Conservation (phyloP, 2,113 vertebrate species). For the Sinocyclocheilus maitianheensis region DNA sequence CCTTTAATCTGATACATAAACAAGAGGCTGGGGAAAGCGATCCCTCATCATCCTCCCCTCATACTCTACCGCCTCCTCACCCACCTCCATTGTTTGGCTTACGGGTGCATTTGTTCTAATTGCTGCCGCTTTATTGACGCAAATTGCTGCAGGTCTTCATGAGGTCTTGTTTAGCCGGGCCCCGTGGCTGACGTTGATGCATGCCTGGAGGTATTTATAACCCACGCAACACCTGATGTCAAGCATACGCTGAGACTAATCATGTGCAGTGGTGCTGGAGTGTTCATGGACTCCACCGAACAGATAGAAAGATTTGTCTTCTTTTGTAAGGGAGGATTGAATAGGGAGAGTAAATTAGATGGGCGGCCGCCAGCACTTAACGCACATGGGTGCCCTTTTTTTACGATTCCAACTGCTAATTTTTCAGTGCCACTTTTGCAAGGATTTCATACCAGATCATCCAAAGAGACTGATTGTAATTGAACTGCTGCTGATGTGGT, state of each 20-base stretch:
- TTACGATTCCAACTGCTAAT: not conserved
- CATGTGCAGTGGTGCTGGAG: constrained; percentile 52
- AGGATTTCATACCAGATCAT: constrained; percentile 29
- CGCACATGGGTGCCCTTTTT: constrained; percentile 4
- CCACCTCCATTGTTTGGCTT: not conserved
- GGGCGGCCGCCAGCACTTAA: not conserved
- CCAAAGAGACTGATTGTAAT: constrained; percentile 55
- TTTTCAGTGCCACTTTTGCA: not conserved
- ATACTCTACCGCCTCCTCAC: not conserved
- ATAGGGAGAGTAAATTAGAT: constrained; percentile 24
- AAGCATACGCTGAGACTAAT: constrained; percentile 63
- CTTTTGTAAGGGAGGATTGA: constrained; percentile 51
- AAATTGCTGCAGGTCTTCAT: constrained; percentile 48
- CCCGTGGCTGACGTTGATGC: constrained; percentile 56
- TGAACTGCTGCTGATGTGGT: constrained; percentile 17
- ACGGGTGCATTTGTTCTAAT: constrained; percentile 56
- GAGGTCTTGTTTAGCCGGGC: constrained; percentile 57
- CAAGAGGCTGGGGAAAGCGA: constrained; percentile 52
- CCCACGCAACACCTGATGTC: constrained; percentile 63
- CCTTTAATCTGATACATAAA: constrained; percentile 67
- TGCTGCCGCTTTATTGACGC: constrained; percentile 45
- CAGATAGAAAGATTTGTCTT: constrained; percentile 61
- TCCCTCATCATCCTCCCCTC: constrained; percentile 58
- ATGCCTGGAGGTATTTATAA: constrained; percentile 63
- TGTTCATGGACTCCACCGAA: constrained; percentile 46